Evolutionary conservation across 2,888 invertebrate species (phyloP), one percentile per base, ranked within the genome.

Genomic region (Rapana venosa): DNA sequence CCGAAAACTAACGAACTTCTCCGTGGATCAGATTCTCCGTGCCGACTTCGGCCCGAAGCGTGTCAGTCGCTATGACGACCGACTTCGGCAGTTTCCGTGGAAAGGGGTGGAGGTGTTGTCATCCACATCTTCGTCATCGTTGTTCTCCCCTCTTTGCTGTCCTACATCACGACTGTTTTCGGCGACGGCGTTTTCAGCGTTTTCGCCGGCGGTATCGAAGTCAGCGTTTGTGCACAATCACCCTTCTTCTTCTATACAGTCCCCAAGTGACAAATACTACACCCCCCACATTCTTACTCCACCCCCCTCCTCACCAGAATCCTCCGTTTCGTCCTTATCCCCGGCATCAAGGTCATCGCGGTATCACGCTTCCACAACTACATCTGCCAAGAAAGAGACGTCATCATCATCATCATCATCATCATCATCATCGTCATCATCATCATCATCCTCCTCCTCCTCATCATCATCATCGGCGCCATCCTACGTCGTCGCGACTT

Each of bases 11-110:
- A 94, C 94, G n/a, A 93, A 94, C 90, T 94, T 94, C 90, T 92
- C 92, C 58, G 94, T 94, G 84, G 93, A 92, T 8, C 93, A 93
- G 47, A 94, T 94, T 86, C 91, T 94, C 35, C 93, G 93, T 89
- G 92, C 94, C 15, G 92, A 92, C 35, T 94, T 94, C 90, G 94
- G 94, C n/a, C 87, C 87, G 30, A 66, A 79, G 47, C 20, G 86
- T 74, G 30, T 61, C 81, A 35, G 79, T 88, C 4, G 90, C 89
- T 22, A 86, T 66, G 86, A 66, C 86, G 74, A 74, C 22, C 74
- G 35, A 30, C 26, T 83, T 83, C 70, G 47, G 47, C 87, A 74
- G 11, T 87, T 74, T 74, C 87, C 70, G 87, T 87, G 22, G 36
- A 8, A 13, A n/a, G 35, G 35, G 30, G 47, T 74, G n/a, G 47